Evolutionary conservation across 2,888 invertebrate genomes (phyloP), one percentile per base, ranked within the genome.

Genomic region (Euzophera pinguis): DNA sequence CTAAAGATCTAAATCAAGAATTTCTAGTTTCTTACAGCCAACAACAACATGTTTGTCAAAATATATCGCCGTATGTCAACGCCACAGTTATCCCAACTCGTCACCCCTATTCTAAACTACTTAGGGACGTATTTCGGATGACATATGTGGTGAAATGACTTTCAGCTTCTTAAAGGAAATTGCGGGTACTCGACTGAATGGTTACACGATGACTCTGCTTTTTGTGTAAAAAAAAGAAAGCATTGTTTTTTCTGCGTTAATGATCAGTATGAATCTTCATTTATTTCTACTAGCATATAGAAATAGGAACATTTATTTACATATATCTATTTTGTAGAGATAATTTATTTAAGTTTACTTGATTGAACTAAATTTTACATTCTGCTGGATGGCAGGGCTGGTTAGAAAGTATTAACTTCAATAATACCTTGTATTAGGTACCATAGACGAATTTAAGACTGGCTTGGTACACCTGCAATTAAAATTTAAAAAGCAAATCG

Each of bases 61-160:
- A 63, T 58, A 54, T 10, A 0, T 0, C 8, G 53, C 67, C 73
- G 71, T 83, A 53, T 75, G 57, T 78, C 53, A 35, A 47, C 62
- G 65, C 68, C 65, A 59, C 69, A 72, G 71, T 71, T 67, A 75
- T 76, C 73, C 50, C 54, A 65, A 61, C 61, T 56, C 66, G 61
- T 67, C 67, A 69, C 61, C 75, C 72, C 68, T 88, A 87, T 87
- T 79, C 55, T 59, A 50, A 72, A 62, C 64, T 53, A 47, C 57
- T 69, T 83, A 85, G 68, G 65, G 76, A 64, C 63, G 69, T 55
- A 58, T 83, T 85, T 88, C 60, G 70, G 61, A 60, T 78, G 79
- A 81, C 87, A 87, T 88, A 62, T 89, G 89, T 89, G 88, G 79
- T 71, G 63, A 62, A 69, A 78, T 89, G 89, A 89, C 87, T 82